Evolutionary conservation across 2,113 vertebrate species (phyloP).

Genomic region (Sinocyclocheilus maitianheensis): DNA sequence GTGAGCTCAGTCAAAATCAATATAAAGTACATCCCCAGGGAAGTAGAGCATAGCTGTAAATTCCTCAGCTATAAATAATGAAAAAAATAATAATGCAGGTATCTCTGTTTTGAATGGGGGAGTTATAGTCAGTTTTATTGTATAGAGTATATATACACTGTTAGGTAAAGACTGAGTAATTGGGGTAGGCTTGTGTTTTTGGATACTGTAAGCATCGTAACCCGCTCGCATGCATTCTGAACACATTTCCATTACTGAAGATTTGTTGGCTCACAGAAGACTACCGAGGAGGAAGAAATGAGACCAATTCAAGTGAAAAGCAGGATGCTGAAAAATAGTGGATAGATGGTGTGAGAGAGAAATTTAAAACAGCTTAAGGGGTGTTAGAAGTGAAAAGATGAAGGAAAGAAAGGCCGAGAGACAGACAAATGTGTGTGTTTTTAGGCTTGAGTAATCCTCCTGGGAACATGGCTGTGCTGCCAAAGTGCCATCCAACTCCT

Average conservation of each 20-base stretch:
- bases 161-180: neutral
- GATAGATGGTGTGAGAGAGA: neutral
- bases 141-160: neutral
- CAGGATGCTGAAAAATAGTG: neutral
- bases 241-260: neutral
- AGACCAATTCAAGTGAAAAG: slow-evolving; percentile 10
- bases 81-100: neutral
- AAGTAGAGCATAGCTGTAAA: neutral
- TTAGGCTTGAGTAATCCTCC: slow-evolving; percentile 69
- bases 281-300: neutral
- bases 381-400: slow-evolving; percentile 44
- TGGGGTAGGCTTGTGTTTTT: neutral
- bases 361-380: slow-evolving; percentile 49
- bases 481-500: slow-evolving; percentile 74
- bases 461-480: slow-evolving; percentile 75
- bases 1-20: neutral
- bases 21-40: slow-evolving; percentile 15
- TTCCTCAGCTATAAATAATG: neutral
- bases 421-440: slow-evolving; percentile 33
- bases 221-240: neutral
- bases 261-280: neutral
- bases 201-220: neutral
- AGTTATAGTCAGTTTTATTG: neutral
- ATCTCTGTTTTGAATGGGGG: neutral
- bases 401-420: slow-evolving; percentile 20